phyloP scores from a whole-genome alignment of 2,113 vertebrate genomes.

The Myocastor coypus region DNA sequence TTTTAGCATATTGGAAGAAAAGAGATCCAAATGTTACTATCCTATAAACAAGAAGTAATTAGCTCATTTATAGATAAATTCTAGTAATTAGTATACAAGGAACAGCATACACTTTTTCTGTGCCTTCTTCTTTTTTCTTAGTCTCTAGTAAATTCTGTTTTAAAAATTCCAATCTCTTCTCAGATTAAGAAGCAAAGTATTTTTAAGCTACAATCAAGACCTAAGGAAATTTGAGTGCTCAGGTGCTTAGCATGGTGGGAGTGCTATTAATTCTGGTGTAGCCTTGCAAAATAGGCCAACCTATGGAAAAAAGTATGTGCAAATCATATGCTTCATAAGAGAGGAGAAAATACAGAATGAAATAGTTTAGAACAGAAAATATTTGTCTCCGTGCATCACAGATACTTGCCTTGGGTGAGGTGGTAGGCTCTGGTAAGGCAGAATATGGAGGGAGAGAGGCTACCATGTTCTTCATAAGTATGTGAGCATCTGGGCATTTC shows the following conservation, averaged over 20 bases:
- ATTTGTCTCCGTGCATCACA: neutral
- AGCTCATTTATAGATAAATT: constrained; percentile 2
- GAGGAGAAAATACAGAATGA: neutral
- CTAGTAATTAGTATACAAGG: neutral
- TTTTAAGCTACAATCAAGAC: neutral
- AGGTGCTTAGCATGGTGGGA: neutral
- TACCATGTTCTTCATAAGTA: neutral
- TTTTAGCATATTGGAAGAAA: neutral
- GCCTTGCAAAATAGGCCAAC: neutral
- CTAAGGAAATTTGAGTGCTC: neutral
- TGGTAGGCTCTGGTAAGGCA: neutral
- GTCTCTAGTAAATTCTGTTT: constrained; percentile 10
- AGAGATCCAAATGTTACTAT: neutral
- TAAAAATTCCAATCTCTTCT: neutral
- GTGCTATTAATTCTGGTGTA: neutral
- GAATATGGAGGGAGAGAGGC: neutral
- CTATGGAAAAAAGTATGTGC: neutral
- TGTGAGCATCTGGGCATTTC: neutral
- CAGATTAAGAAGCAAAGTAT: neutral
- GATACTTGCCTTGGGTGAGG: neutral
- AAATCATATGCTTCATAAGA: neutral
- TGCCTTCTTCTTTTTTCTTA: neutral
- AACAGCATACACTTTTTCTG: neutral
- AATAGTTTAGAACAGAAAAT: neutral
- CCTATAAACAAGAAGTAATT: neutral